A percentile compares a stretch with the other conserved stretches of the same genome.
Conservation (phyloP, 2,113 vertebrate species). For the Mormyrus iriodes region DNA sequence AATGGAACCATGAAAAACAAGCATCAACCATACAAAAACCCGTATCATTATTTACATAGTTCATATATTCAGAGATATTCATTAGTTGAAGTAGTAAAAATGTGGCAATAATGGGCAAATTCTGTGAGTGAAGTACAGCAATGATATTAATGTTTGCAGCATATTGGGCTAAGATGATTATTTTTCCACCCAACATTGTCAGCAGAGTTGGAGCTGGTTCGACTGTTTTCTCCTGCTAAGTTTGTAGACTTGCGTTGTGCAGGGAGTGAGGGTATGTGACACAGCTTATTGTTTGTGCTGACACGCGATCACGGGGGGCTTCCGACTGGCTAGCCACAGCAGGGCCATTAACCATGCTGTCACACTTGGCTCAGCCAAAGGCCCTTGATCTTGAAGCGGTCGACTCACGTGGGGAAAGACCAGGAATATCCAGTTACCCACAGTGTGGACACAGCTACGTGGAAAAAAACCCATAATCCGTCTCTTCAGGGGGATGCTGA, state of each 20-base stretch:
- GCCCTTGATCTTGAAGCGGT: neutral
- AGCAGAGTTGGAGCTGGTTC: neutral
- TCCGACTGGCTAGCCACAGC: neutral
- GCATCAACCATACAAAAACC: neutral
- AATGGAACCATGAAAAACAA: neutral
- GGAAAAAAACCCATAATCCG: neutral
- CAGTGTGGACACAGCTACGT: neutral
- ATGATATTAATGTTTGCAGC: neutral
- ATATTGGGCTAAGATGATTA: neutral
- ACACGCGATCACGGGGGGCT: neutral
- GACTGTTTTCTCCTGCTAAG: neutral
- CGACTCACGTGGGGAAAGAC: neutral
- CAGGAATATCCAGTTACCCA: neutral
- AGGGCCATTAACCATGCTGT: neutral
- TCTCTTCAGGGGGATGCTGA: neutral
- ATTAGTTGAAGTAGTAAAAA: neutral
- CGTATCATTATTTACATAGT: neutral
- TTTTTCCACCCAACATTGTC: neutral
- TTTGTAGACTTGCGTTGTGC: neutral
- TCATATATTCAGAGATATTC: neutral
- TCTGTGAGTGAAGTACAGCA: neutral
- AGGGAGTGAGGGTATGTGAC: constrained; percentile 11
- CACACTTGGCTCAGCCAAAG: neutral
- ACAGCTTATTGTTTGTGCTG: neutral
- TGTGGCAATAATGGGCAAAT: neutral